Conservation (phyloP, 2,888 invertebrate genomes). For the Lapara coniferarum region DNA sequence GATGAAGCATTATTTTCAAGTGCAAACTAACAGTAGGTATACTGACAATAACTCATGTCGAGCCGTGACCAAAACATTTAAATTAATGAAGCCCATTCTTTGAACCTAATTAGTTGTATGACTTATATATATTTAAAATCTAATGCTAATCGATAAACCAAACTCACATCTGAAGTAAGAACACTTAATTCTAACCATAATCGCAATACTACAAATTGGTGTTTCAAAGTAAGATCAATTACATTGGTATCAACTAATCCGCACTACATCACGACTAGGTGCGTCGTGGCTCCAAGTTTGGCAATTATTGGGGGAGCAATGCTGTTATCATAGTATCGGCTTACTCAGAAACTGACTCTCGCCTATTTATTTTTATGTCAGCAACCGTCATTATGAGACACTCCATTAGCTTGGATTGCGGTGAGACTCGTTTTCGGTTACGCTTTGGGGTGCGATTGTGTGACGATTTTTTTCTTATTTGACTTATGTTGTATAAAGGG, state of each 20-base stretch:
- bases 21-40: too few species aligned
- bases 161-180: background rate
- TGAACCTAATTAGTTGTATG: too few species aligned
- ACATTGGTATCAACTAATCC: conserved; percentile 69
- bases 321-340: conserved; percentile 84
- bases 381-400: conserved; percentile 84
- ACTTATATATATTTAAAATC: too few species aligned
- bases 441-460: conserved; percentile 78
- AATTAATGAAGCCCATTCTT: too few species aligned
- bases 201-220: conserved; percentile 23
- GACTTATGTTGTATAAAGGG: conserved; percentile 55
- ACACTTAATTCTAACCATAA: conserved; percentile 16
- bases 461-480: conserved; percentile 55
- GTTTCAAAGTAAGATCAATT: conserved; percentile 56
- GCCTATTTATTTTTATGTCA: conserved; percentile 85
- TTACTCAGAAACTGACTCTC: conserved; percentile 83
- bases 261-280: conserved; percentile 63
- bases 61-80: too few species aligned
- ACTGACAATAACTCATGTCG: too few species aligned
- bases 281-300: conserved; percentile 68
- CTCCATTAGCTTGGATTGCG: conserved; percentile 84
- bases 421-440: conserved; percentile 81
- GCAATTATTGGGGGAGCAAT: conserved; percentile 82
- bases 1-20: too few species aligned
- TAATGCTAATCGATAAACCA: background rate